phyloP scores from a whole-genome alignment of 2,797 vertebrate genomes.

The Smutsia gigantea region DNA sequence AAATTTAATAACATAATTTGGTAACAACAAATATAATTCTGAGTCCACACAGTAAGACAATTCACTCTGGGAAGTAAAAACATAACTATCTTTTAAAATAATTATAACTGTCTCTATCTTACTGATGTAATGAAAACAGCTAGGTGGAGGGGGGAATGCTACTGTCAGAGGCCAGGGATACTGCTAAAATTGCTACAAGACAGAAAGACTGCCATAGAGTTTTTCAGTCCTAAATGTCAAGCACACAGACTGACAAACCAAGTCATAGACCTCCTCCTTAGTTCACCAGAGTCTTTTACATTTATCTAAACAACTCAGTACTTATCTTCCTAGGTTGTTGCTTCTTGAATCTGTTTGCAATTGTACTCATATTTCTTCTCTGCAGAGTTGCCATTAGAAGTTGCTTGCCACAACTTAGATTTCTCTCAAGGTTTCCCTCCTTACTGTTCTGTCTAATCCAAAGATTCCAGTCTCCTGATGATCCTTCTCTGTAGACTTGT shows the following conservation, averaged over 20 bases:
- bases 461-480: background rate
- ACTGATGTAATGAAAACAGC: background rate
- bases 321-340: background rate
- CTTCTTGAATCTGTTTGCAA: background rate
- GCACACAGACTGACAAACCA: background rate
- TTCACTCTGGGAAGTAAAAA: constrained; percentile 64
- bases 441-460: background rate
- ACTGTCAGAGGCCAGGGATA: background rate
- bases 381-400: background rate
- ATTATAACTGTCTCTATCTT: background rate
- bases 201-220: background rate
- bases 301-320: background rate
- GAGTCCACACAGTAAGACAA: background rate
- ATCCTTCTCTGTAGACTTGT: background rate
- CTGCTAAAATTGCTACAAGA: background rate
- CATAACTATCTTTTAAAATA: background rate
- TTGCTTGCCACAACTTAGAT: background rate
- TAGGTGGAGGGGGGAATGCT: rapidly evolving
- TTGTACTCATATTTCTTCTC: background rate
- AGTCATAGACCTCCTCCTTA: background rate
- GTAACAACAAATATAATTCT: background rate
- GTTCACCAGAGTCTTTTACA: background rate
- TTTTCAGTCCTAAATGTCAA: background rate
- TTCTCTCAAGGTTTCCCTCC: background rate
- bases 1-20: background rate